Percentiles rank a stretch among this genome's conserved stretches.
Conservation (phyloP, 92 coral and sea anemone genomes). For the Palythoa heliodiscus region DNA sequence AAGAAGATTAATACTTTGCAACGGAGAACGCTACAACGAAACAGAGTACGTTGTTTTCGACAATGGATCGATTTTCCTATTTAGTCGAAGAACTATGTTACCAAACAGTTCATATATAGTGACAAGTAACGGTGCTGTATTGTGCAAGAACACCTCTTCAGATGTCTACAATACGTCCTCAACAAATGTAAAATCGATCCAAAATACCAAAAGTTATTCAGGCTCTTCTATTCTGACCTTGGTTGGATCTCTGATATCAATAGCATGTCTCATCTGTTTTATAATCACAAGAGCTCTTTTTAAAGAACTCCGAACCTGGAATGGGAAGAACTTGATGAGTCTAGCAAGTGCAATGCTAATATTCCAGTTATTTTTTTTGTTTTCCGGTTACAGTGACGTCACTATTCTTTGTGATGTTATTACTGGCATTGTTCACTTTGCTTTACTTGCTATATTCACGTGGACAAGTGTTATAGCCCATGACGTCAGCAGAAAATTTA, state of each 20-base stretch:
- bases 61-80: constrained; percentile 18
- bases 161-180: neutral
- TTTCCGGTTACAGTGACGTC: neutral
- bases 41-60: neutral
- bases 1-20: neutral
- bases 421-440: neutral
- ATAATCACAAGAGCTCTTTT: neutral
- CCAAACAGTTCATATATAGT: neutral
- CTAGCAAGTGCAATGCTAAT: neutral
- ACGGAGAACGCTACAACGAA: neutral
- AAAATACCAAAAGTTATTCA: neutral
- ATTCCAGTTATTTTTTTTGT: constrained; percentile 2
- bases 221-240: neutral
- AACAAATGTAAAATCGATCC: neutral
- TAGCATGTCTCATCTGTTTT: constrained; percentile 11
- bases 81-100: neutral
- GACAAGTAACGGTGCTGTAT: neutral
- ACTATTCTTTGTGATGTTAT: neutral
- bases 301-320: constrained; percentile 7
- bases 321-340: constrained; percentile 28
- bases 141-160: neutral
- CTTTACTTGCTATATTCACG: neutral
- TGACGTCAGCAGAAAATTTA: constrained; percentile 14
- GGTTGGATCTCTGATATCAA: neutral
- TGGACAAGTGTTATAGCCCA: constrained; percentile 22